Evolutionary conservation across 30 jellyfish, hydroid and myxozoan genomes (phyloP), one percentile per base, ranked within the genome.

Genomic region (Mastigias papua): DNA sequence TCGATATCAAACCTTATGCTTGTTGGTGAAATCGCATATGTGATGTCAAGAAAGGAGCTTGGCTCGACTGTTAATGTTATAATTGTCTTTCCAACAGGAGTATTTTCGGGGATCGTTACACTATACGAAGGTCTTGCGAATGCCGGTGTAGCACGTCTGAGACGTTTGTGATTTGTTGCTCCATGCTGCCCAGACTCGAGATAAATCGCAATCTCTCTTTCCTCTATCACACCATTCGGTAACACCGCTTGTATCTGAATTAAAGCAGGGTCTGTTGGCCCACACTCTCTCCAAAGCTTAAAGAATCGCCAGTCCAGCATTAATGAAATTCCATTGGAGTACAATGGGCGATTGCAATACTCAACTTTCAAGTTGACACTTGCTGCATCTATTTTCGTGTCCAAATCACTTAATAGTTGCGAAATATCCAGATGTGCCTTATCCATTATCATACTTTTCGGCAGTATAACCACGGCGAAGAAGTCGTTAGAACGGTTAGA

Each of bases 1-100:
- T 80, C 83, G 21, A 92, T 72, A 25, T 49, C 62, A 72, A 92
- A 92, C 72, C 94, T 88, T 9, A 85, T 48, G 6, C 79, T 85
- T 5, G 94, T 72, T 5, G 94, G 94, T 34, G 75, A 21, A 61
- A 85, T 85, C 0, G 88, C 54, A 65, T 85, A 85, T 2, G 88
- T 62, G 21, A 85, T 85, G 37, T 77, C 86, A 16, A 88, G 89
- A 32, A 26, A 80, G 49, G 88, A 54, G 31, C 69, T 72, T 32
- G 94, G 94, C 74, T 1, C 82, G 57, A 85, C 87, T n/a, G 61
- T 69, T 48, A 85, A 35, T 15, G 88, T 73, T 5, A 72, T 72
- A 19, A 88, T 58, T 1, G 78, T 88, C 27, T 74, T 35, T 20
- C 91, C 88, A 33, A 88, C 84, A 5, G 82, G 80, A 16, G 60